Conservation (phyloP, 2,888 invertebrate species). For the Drosophila leonis region DNA sequence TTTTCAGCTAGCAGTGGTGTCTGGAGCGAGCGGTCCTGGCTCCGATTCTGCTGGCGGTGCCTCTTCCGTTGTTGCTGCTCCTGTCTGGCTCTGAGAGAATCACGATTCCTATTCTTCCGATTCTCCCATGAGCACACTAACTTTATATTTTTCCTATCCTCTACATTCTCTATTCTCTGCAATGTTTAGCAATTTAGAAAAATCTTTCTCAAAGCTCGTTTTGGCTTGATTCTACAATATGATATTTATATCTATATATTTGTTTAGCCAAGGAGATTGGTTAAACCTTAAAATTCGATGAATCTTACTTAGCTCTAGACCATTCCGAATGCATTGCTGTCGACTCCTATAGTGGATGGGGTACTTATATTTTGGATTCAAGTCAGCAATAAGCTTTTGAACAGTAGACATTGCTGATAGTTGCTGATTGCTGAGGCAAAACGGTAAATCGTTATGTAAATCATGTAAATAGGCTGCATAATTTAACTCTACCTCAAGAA, state of each 20-base stretch:
- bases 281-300: constrained; percentile 1
- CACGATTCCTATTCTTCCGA: not conserved
- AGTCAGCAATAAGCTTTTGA: not conserved
- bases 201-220: constrained; percentile 2
- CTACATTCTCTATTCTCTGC: not conserved
- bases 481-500: not conserved
- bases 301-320: not conserved
- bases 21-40: too few relatives aligned
- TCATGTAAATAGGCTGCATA: not conserved
- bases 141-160: constrained; percentile 1
- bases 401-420: not conserved
- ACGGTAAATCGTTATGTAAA: not conserved
- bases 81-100: not conserved
- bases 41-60: too few relatives aligned
- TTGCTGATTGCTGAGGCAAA: too few relatives aligned
- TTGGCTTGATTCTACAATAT: not conserved
- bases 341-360: not conserved
- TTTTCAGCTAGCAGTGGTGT: too few relatives aligned
- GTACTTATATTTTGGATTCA: not conserved
- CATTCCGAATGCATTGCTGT: not conserved
- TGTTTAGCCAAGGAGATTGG: not conserved
- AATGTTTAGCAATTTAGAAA: constrained; percentile 1
- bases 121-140: too few relatives aligned
- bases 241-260: not conserved
- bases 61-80: too few relatives aligned